Conservation (phyloP, 2,888 invertebrate genomes). For the Caenorhabditis macrosperma region DNA sequence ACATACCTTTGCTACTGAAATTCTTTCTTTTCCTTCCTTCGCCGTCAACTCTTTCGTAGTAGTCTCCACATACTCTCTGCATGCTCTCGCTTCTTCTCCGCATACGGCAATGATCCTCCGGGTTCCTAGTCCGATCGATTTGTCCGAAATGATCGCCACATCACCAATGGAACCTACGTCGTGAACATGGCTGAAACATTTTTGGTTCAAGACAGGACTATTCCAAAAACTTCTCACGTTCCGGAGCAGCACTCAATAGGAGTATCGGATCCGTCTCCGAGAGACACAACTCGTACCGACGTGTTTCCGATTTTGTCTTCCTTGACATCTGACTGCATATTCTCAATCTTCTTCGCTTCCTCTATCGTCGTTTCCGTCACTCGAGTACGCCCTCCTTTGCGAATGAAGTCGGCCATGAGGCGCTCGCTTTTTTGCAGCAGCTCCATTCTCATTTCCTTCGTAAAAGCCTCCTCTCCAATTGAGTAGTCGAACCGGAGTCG, state of each 20-base stretch:
- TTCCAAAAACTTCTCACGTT: conserved; percentile 41
- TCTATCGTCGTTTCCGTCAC: conserved; percentile 11
- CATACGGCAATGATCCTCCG: conserved; percentile 51
- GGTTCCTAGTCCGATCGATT: conserved; percentile 38
- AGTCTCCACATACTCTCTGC: conserved; percentile 21
- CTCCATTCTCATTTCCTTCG: conserved; percentile 21
- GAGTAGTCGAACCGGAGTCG: conserved; percentile 54
- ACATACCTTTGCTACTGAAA: conserved; percentile 11
- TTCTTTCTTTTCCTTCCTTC: conserved; percentile 12
- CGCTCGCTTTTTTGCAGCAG: conserved; percentile 22
- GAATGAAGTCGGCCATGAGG: conserved; percentile 20
- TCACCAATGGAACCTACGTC: conserved; percentile 16
- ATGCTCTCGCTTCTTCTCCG: conserved; percentile 38
- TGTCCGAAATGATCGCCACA: conserved; percentile 49
- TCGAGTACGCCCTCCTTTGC: conserved; percentile 15
- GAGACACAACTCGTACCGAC: conserved; percentile 24
- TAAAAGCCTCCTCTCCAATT: neutral
- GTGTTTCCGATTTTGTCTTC: conserved; percentile 35
- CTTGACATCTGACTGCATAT: conserved; percentile 48
- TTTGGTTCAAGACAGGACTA: neutral
- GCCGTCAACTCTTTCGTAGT: conserved; percentile 3
- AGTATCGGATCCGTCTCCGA: conserved; percentile 3
- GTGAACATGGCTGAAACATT: conserved; percentile 46
- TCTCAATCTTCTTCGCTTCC: conserved; percentile 23
- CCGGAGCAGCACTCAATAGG: conserved; percentile 55